A percentile compares a stretch with the other conserved stretches of the same genome.
phyloP scores from a whole-genome alignment of 2,888 invertebrate species.

The Protonemura montana region DNA sequence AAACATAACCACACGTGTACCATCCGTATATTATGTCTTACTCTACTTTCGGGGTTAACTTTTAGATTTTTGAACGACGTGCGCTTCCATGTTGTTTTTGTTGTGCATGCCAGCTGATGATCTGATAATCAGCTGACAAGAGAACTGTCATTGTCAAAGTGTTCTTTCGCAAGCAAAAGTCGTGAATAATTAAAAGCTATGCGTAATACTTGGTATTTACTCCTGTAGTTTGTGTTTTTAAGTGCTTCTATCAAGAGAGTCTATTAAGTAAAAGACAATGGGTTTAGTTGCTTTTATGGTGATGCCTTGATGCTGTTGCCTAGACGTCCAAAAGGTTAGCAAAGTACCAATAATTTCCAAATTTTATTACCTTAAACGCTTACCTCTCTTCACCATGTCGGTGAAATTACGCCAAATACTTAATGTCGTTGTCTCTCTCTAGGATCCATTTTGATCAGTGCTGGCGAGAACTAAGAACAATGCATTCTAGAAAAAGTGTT shows the following conservation, averaged over 20 bases:
- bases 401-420: too few relatives aligned
- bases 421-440: too few relatives aligned
- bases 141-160: conserved; percentile 9
- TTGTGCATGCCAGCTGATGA: not conserved
- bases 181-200: not conserved
- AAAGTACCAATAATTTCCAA: too few relatives aligned
- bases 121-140: not conserved
- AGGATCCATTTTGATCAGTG: not conserved
- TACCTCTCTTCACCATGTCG: too few relatives aligned
- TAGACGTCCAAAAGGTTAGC: not conserved
- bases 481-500: conserved; percentile 16
- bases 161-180: not conserved
- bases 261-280: not conserved
- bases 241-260: not conserved
- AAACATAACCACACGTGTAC: too few relatives aligned
- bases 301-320: not conserved
- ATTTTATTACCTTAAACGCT: too few relatives aligned
- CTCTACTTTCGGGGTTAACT: too few relatives aligned
- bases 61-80: not conserved
- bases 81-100: not conserved
- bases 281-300: not conserved
- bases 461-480: not conserved
- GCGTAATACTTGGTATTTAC: not conserved
- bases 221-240: not conserved
- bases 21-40: too few relatives aligned